Evolutionary conservation across 2,113 vertebrate genomes (phyloP), one percentile per base, ranked within the genome.

Genomic region (Cebidichthys violaceus): DNA sequence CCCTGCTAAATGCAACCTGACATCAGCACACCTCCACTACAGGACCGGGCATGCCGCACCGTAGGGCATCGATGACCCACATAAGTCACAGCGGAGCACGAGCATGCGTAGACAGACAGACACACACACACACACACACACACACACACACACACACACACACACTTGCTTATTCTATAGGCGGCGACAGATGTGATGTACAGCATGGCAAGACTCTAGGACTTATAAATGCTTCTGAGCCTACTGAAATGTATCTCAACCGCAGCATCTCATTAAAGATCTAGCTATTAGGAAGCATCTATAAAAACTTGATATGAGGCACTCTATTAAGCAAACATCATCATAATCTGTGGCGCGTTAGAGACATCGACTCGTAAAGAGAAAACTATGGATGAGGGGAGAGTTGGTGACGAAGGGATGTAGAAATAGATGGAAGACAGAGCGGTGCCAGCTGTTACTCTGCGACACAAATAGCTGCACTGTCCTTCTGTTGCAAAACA

Each of bases 21-120:
- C 89, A 88, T 90, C 41, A 64, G 86, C 86, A 83, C 91, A 93
- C 92, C 91, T 91, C 83, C 75, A 52, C 83, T 86, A 83, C 91
- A 79, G 79, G 82, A 82, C 85, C 14, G 87, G 82, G 79, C 90
- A 87, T 17, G 82, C 72, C 27, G 59, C 66, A 88, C 92, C 82
- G 77, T 57, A 79, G 92, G 91, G 92, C 88, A 88, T 81, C 54
- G 3, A 45, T 91, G 93, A 91, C 92, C 93, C 90, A 93, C 86
- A 91, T 93, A 87, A 85, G 84, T 92, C 93, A 84, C 83, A 80
- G 64, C 54, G 8, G 54, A 83, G 70, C 64, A 70, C 22, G 55
- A 80, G 70, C 81, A 73, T 81, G 70, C 71, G 33, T 47, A 86
- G 70, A 70, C 15, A 27, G 45, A 74, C 62, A 39, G 74, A 18